Evolutionary conservation across 2,888 invertebrate genomes (phyloP), one percentile per base, ranked within the genome.

Genomic region (Lasius fuliginosus): DNA sequence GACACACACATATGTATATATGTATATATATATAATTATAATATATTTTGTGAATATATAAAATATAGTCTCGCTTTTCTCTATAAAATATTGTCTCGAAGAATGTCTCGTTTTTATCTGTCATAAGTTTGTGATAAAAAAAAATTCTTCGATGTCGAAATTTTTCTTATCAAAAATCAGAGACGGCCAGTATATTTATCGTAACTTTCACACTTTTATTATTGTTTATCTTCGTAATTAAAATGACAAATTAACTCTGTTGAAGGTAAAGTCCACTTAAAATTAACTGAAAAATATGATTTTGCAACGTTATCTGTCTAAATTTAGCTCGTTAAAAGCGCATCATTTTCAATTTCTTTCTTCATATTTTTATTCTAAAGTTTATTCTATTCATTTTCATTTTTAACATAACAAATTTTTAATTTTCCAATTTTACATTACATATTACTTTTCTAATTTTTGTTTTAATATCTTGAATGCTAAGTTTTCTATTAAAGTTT

Each of bases 161-260:
- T 42, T 42, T 40, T n/a, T 5, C n/a, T 60, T 74, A 58, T 73
- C 73, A 8, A 9, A 33, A 23, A 27, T 36, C 23, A 56, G 18
- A 71, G 1, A 15, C 18, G 15, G n/a, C 6, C 73, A 27, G 12
- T 2, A 11, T 58, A 11, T 58, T 56, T 73, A 58, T 58, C 71
- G 27, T 18, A 46, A 71, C 15, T 33, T 53, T 33, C 71, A 40
- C 36, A 18, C 15, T 30, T 23, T 30, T 12, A 12, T 60, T 58
- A 60, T n/a, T n/a, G 3, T 58, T 0, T 40, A 12, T 73, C 73
- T 60, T 6, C 8, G 1, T 6, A 73, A 58, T 42, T 40, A 60
- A 74, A 74, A 1, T 4, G 12, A 60, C 40, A 58, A 74, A 73
- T 60, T 74, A 60, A 42, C 27, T 74, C 4, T 5, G 1, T 40